Base-by-base conservation (phyloP, 2,797 vertebrate genomes). In the Oophaga sylvatica region DNA sequence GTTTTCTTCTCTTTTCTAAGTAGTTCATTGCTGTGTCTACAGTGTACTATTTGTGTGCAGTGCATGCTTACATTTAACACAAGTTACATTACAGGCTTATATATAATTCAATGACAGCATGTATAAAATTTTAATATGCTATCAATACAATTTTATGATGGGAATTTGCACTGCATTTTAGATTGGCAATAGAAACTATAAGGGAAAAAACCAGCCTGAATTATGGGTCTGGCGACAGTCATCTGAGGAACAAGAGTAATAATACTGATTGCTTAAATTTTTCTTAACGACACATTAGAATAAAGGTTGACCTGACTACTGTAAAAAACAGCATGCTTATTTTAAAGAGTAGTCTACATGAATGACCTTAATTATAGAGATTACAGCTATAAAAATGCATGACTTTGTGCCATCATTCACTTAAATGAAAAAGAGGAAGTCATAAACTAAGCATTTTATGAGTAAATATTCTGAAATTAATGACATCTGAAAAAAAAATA, bases 61-160 rank as follows among this genome's bases (percentile, higher is more conserved):
- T 45, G 53, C 41, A 15, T 81, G n/a, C 22, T 5, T 60, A 56
- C 35, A 15, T 22, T 29, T 77, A 48, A 78, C 31, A 77, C 26
- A 75, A 59, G 35, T 26, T 26, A 26, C 26, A 26, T 67, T 77
- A 85, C 41, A 77, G 53, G 8, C 65, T 57, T 79, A 86, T 70
- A 70, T 57, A 80, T 68, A 35, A 76, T 76, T 76, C 6, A 84
- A 17, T 62, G 45, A 41, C 35, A 29, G 22, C 59, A 62, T 76
- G 56, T 57, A 59, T 70, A 59, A 41, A 70, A 57, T 35, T 60
- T 80, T 86, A 80, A 41, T 80, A 86, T 86, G 77, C 63, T 71
- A 86, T 80, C 77, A 86, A 80, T 80, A 70, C 84, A 41, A 26
- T 71, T 71, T 86, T 80, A 80, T 62, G 53, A 80, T n/a, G 67